These are phyloP conservation scores for Psittacula derbiana DNA, from an alignment of 2,797 vertebrate species.

Conservation along the genomic window DNA sequence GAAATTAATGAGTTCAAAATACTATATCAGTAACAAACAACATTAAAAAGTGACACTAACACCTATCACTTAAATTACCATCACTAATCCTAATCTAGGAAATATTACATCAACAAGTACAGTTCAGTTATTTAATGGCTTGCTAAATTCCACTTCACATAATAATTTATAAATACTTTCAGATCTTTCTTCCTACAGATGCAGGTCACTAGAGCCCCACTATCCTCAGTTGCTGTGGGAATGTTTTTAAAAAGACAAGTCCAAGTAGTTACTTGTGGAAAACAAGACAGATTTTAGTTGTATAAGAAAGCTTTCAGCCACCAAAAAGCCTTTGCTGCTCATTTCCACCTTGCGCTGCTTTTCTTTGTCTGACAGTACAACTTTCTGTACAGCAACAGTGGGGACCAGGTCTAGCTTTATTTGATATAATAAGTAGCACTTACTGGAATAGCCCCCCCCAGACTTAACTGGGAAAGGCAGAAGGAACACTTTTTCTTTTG, in stretches of 20 bases:
- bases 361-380: background rate
- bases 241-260: background rate
- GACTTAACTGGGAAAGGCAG: background rate
- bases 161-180: background rate
- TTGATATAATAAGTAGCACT: background rate
- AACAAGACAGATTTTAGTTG: background rate
- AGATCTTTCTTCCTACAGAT: background rate
- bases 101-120: background rate
- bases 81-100: background rate
- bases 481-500: background rate
- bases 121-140: background rate
- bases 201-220: background rate
- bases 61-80: background rate
- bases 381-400: fast-evolving
- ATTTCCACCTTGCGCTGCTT: background rate
- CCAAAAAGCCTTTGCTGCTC: background rate
- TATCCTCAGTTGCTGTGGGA: background rate
- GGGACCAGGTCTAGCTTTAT: background rate
- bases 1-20: background rate
- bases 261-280: background rate
- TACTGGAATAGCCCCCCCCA: background rate
- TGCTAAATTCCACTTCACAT: background rate
- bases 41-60: background rate
- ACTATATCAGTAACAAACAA: background rate
- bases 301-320: fast-evolving